Evolutionary conservation across 2,888 invertebrate species (phyloP), one percentile per base, ranked within the genome.

Genomic region (Ctena decussata): DNA sequence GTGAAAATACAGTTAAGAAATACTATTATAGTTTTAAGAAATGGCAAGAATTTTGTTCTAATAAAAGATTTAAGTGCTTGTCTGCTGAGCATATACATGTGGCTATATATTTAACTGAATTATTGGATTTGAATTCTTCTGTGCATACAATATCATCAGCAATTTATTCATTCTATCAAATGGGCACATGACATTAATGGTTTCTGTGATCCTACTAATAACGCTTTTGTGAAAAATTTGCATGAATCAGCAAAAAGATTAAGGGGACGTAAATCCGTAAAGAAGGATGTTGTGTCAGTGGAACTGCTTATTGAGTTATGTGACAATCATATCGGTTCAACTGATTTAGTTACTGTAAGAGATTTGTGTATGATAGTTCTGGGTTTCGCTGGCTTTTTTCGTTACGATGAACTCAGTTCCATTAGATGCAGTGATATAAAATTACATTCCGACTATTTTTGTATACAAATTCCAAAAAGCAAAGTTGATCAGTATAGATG

Each of bases 291-390:
- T 49, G 8, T 86, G 18, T 39, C 82, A 3, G 5, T 46, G n/a
- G 73, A 85, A 21, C 83, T 79, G 69, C 65, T 88, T 30, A 78
- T 71, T 18, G 69, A 78, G 6, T 15, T 82, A 0, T 85, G 80
- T 44, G 24, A 71, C 21, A 80, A 24, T 41, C 44, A 71, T 46
- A 24, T n/a, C 15, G 44, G 75, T 39, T 35, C 24, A n/a, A 39
- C 5, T 24, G 75, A 85, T 75, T 12, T 85, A 35, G 24, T 73
- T 46, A 41, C 84, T 11, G 44, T 85, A 12, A 80, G 85, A 27
- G 84, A 84, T 65, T 37, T 88, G n/a, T 77, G 73, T 44, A 84
- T 84, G 81, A 82, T 85, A 49, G 35, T 82, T 35, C 30, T 88
- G 65, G 73, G 53, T 32, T 82, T 69, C 70, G 37, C 82, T 0